Percentiles rank a stretch among this genome's conserved stretches.
These are phyloP conservation scores for Xanthostigma xanthostigma DNA, from an alignment of 2,888 invertebrate genomes.

Conservation along the genomic window DNA sequence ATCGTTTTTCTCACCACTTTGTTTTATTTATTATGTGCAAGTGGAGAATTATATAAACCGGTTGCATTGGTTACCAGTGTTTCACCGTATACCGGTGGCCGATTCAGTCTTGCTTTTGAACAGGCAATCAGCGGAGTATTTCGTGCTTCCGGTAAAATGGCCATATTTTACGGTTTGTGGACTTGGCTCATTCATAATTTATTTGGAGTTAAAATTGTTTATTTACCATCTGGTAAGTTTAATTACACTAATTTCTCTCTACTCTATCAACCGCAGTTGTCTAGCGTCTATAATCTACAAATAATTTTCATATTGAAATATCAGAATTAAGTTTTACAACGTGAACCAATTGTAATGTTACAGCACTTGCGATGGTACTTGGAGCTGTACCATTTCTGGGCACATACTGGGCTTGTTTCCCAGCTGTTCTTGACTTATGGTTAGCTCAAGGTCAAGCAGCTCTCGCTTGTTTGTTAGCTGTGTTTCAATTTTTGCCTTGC, in stretches of 20 bases:
- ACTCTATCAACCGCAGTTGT: background rate
- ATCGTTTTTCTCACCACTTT: slow-evolving; percentile 93
- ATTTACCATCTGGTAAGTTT: slow-evolving; percentile 70
- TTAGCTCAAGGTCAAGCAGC: slow-evolving; percentile 74
- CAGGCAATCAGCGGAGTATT: slow-evolving; percentile 89
- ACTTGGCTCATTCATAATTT: slow-evolving; percentile 95
- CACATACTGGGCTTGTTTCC: slow-evolving; percentile 88
- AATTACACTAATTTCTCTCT: background rate
- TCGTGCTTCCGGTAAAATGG: slow-evolving; percentile 91
- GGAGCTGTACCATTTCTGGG: slow-evolving; percentile 94
- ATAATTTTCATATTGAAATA: background rate
- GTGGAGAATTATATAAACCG: slow-evolving; percentile 78
- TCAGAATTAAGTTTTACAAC: slow-evolving; percentile 1
- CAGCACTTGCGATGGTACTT: slow-evolving; percentile 78
- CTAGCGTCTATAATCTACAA: background rate
- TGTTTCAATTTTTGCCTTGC: slow-evolving; percentile 78
- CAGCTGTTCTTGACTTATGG: slow-evolving; percentile 91
- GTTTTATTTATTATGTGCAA: slow-evolving; percentile 85
- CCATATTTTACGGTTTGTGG: slow-evolving; percentile 93
- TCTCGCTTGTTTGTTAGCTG: slow-evolving; percentile 64
- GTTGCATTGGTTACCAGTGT: slow-evolving; percentile 73
- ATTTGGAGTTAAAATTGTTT: slow-evolving; percentile 88
- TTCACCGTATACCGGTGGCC: slow-evolving; percentile 61
- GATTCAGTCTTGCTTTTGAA: slow-evolving; percentile 70
- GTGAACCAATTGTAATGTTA: slow-evolving; percentile 16